These are phyloP conservation scores for Bembecia ichneumoniformis DNA, from an alignment of 2,888 invertebrate species.

Conservation along the genomic window DNA sequence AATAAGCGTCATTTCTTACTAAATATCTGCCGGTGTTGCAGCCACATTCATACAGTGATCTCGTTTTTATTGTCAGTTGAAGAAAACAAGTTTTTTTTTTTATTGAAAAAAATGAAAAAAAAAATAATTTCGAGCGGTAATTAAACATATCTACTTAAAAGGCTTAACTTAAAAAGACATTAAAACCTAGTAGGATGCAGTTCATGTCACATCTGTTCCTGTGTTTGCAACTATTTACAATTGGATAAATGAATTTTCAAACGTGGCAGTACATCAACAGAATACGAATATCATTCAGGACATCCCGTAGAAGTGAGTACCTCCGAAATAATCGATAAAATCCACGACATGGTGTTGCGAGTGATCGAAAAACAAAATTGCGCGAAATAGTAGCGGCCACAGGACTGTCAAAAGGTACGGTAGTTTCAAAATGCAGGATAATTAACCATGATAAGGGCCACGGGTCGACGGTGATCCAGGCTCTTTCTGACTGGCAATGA, in stretches of 20 bases:
- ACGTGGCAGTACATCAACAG: constrained; percentile 2
- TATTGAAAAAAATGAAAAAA: neutral
- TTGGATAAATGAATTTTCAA: too few species aligned
- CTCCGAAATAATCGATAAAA: too few species aligned
- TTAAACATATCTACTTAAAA: too few species aligned
- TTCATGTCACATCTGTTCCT: too few species aligned
- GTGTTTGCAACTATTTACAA: neutral
- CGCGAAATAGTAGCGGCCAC: constrained; percentile 1
- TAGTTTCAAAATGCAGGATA: too few species aligned
- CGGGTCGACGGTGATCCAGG: too few species aligned
- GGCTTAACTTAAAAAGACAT: too few species aligned
- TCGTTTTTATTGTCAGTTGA: neutral
- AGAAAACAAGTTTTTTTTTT: neutral
- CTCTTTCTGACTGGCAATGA: too few species aligned
- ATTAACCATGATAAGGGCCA: too few species aligned
- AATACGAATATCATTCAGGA: neutral
- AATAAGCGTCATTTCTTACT: neutral
- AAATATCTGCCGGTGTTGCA: neutral
- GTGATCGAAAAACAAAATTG: neutral
- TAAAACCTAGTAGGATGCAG: too few species aligned
- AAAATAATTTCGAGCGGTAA: too few species aligned
- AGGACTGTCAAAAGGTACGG: neutral
- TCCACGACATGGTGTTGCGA: neutral
- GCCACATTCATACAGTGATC: neutral
- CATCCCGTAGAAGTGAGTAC: constrained; percentile 1